Evolutionary conservation across 2,888 invertebrate species (phyloP).

Genomic region (Eupithecia dodoneata): DNA sequence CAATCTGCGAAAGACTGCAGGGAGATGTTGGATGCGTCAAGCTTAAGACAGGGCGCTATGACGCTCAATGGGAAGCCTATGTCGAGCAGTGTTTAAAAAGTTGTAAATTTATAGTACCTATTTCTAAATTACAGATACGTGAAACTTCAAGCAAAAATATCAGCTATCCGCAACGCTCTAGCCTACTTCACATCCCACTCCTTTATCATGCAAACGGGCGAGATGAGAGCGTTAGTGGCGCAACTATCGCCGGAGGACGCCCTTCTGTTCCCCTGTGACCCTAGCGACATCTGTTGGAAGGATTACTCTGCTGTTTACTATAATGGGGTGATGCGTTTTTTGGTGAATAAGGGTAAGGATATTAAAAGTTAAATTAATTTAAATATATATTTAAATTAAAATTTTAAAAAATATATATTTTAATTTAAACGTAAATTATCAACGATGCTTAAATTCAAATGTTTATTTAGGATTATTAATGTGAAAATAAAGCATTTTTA

Average conservation of each 20-base stretch:
- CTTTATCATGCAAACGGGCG: constrained; percentile 13
- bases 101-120: neutral
- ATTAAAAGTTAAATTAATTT: neutral
- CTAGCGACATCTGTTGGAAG: constrained; percentile 25
- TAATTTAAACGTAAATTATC: neutral
- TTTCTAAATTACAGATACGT: constrained; percentile 1
- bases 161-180: neutral
- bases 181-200: neutral
- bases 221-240: constrained; percentile 13
- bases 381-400: neutral
- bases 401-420: neutral
- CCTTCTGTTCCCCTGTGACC: constrained; percentile 30
- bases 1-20: too few relatives aligned
- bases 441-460: neutral
- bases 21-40: too few relatives aligned
- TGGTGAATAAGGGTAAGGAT: neutral
- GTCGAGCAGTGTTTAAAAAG: too few relatives aligned
- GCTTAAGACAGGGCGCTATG: too few relatives aligned
- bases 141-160: neutral
- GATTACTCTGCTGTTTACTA: constrained; percentile 9
- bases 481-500: neutral
- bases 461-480: neutral
- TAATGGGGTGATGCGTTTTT: neutral
- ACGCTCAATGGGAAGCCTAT: too few relatives aligned
- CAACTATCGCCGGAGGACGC: constrained; percentile 25